phyloP scores from a whole-genome alignment of 2,113 vertebrate genomes.

The Malurus elegans region DNA sequence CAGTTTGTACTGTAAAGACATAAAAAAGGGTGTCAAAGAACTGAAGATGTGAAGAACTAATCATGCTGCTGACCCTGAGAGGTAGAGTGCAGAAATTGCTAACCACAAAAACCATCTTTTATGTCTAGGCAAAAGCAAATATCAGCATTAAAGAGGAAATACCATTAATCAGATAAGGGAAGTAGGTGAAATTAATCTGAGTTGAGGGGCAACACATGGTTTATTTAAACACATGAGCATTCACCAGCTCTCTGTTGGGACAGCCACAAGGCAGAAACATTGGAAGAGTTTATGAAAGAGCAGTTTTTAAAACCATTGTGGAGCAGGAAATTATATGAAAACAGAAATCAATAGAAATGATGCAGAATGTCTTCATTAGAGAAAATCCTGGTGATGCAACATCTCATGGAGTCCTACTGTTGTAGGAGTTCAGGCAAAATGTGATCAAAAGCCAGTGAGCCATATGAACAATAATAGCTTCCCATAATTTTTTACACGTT shows the following conservation, averaged over 20 bases:
- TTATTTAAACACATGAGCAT: not conserved
- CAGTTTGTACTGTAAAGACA: not conserved
- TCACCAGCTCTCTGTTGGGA: not conserved
- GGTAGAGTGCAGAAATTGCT: not conserved
- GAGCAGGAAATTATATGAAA: not conserved
- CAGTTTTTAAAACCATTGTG: not conserved
- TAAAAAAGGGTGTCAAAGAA: not conserved
- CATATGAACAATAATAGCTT: rapidly evolving
- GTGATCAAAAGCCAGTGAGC: not conserved
- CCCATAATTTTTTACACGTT: not conserved
- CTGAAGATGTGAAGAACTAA: not conserved
- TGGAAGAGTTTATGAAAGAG: not conserved
- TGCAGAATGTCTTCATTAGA: not conserved
- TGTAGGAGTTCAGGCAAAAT: not conserved
- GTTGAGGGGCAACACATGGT: not conserved
- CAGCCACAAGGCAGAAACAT: not conserved
- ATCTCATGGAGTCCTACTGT: not conserved
- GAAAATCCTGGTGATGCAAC: not conserved
- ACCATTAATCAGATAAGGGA: not conserved
- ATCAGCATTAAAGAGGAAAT: not conserved
- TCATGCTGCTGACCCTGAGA: not conserved
- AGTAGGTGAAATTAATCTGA: not conserved
- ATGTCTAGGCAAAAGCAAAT: not conserved
- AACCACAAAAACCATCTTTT: not conserved
- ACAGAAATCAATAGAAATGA: not conserved